Base-by-base conservation (phyloP, 1,140 invertebrate genomes). In the Leptinotarsa undecemlineata region DNA sequence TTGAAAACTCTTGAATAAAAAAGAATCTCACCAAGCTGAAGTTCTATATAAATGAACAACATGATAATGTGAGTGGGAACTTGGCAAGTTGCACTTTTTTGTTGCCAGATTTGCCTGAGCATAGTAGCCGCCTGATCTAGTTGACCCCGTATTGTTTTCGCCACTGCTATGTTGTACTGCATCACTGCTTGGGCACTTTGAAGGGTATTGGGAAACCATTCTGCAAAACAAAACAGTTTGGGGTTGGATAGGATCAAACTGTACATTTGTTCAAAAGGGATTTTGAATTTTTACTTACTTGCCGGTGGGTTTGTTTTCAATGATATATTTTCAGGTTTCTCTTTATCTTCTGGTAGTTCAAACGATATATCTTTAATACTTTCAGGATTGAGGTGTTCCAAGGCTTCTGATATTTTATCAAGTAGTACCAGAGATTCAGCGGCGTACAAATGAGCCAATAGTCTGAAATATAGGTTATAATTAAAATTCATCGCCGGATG, bases 361-460 rank as follows among this genome's bases (percentile, higher is more conserved):
- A 85, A 81, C 33, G 76, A 71, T 48, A 92, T 85, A 81, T 93
- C 89, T 68, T 86, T 87, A 3, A 96, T 90, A 82, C 90, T 89
- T 51, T 94, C 91, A 5, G 93, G 93, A 81, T 96, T 94, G 26
- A 98, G 87, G 85, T 96, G 91, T 74, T 94, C 90, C 20, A 96
- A 89, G 3, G 96, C 96, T 85, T 97, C 95, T 4, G 88, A 87
- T 62, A 95, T 92, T 87, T 91, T 90, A 81, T 97, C 93, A 81
- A 96, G 85, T 71, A 93, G 90, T 77, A 98, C 91, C n/a, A 95
- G 85, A 61, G 95, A 92, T 85, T 98, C 96, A 1, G 94, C 95
- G 20, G 93, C 92, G 85, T 98, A 98, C 76, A 98, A 89, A 85
- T 96, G 92, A 1, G 91, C 95, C 74, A 97, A 87, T 74, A 96